Base-by-base conservation (phyloP, 2,888 invertebrate genomes). In the Trypoxylon attenuatum region DNA sequence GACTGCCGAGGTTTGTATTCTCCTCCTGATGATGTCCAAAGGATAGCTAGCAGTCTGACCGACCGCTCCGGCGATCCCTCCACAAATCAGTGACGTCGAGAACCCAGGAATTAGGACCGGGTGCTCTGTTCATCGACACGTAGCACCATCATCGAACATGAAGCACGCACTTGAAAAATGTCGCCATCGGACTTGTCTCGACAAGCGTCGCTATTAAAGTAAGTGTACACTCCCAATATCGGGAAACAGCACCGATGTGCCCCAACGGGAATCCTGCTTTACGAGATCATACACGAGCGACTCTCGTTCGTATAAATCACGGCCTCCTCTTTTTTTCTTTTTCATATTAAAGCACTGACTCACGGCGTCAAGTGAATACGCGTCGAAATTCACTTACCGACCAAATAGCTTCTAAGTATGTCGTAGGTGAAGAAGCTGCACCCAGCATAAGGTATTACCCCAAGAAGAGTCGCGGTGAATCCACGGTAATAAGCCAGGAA, bases 371-470 rank as follows among this genome's bases (percentile, higher is more conserved):
- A 51, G 61, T 39, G 47, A 56, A 46, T 51, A 56, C 46, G 39
- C 54, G 39, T 69, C 71, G 53, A 43, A 60, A 49, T 25, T 22
- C 55, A 77, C 87, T 89, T 85, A 96, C 96, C 93, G 81, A 89
- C 87, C 82, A 95, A 92, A 78, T 91, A 88, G 64, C 92, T 91
- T 87, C 99, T 99, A 21, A 99, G 90, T 0, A 95, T 94, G 88
- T 99, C 99, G 85, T 98, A 99, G 0, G 97, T 99, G 88, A 94
- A 98, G 89, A 99, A 99, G 13, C 98, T 97, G 50, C 95, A 94
- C 2, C 99, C 99, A 0, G 99, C 98, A 88, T 99, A 99, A 0
- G 98, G 98, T 73, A 98, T 94, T 2, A 97, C 97, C 0, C 99
- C 99, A 16, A 96, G 86, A 53, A 99, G 91, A 0, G 99, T 98